phyloP scores from a whole-genome alignment of 1,140 invertebrate genomes.

The Aphelenchoides fujianensis region DNA sequence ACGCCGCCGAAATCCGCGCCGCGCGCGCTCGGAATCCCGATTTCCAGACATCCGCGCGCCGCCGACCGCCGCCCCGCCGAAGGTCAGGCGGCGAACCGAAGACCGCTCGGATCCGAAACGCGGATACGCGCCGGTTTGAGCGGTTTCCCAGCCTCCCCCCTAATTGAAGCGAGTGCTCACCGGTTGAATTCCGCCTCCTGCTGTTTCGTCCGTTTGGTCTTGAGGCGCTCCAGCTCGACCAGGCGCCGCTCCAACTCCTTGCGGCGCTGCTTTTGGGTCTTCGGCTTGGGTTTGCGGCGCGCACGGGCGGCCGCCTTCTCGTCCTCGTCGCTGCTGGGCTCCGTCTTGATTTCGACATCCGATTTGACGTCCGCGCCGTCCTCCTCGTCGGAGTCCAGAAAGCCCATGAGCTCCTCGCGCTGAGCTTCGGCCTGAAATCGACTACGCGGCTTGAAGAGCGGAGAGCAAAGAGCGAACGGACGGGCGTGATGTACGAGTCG shows the following conservation, averaged over 20 bases:
- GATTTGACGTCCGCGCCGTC: slow-evolving; percentile 12
- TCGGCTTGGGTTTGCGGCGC: slow-evolving; percentile 13
- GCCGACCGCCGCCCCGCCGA: too few relatives aligned
- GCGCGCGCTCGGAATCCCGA: neutral
- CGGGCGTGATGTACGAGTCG: slow-evolving; percentile 7
- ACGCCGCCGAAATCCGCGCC: neutral
- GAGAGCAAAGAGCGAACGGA: neutral
- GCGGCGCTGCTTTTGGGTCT: slow-evolving; percentile 26
- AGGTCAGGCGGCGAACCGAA: too few relatives aligned
- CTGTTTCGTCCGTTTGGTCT: slow-evolving; percentile 27
- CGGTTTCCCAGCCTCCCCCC: too few relatives aligned
- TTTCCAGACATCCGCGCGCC: neutral
- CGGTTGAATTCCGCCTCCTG: slow-evolving; percentile 17
- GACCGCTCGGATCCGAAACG: too few relatives aligned
- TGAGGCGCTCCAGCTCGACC: slow-evolving; percentile 22
- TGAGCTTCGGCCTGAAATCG: slow-evolving; percentile 16
- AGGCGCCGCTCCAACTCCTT: slow-evolving; percentile 18
- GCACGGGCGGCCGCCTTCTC: neutral
- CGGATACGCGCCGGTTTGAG: too few relatives aligned
- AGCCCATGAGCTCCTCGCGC: slow-evolving; percentile 7
- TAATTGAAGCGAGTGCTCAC: too few relatives aligned
- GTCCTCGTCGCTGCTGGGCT: slow-evolving; percentile 15
- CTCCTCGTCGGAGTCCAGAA: slow-evolving; percentile 19
- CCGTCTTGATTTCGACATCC: slow-evolving; percentile 14
- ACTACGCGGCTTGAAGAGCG: neutral